These are phyloP conservation scores for Itoplectis maculator DNA, from an alignment of 2,888 invertebrate genomes.

Conservation along the genomic window DNA sequence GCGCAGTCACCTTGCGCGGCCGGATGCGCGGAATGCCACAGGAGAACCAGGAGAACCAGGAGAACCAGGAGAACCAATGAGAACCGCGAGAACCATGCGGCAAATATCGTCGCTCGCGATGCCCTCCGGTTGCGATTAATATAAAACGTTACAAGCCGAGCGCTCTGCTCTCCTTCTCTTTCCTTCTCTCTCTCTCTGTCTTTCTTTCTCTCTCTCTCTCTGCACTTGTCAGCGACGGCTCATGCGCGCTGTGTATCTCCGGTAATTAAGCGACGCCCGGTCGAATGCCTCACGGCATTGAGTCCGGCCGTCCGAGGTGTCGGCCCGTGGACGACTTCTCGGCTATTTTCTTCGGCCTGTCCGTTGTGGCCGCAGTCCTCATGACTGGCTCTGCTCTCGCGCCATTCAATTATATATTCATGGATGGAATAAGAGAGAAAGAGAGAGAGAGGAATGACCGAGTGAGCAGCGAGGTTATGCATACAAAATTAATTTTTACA, in stretches of 20 bases:
- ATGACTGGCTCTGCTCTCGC: slow-evolving; percentile 4
- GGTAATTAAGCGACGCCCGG: slow-evolving; percentile 73
- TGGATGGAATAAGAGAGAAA: neutral
- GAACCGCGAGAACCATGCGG: slow-evolving; percentile 33
- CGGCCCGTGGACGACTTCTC: neutral
- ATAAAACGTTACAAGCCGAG: slow-evolving; percentile 66
- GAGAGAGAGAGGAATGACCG: neutral
- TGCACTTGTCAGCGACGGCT: slow-evolving; percentile 74
- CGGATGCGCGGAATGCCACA: slow-evolving; percentile 50
- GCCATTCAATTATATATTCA: slow-evolving; percentile 7
- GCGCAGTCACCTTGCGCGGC: slow-evolving; percentile 38
- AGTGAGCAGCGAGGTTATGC: neutral
- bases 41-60: too few species aligned
- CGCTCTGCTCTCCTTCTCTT: slow-evolving; percentile 53
- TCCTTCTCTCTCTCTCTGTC: slow-evolving; percentile 70
- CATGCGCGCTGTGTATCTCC: slow-evolving; percentile 68
- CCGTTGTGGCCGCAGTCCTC: neutral
- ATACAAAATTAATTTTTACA: neutral
- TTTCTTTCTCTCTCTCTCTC: slow-evolving; percentile 67
- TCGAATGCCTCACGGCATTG: slow-evolving; percentile 1
- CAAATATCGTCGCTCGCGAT: slow-evolving; percentile 64
- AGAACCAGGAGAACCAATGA: too few species aligned
- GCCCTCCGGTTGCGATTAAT: slow-evolving; percentile 79
- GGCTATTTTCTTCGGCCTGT: slow-evolving; percentile 3
- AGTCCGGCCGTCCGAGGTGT: neutral